These are phyloP conservation scores for Dipodomys ordii DNA, from an alignment of 2,113 vertebrate genomes.

Conservation along the genomic window DNA sequence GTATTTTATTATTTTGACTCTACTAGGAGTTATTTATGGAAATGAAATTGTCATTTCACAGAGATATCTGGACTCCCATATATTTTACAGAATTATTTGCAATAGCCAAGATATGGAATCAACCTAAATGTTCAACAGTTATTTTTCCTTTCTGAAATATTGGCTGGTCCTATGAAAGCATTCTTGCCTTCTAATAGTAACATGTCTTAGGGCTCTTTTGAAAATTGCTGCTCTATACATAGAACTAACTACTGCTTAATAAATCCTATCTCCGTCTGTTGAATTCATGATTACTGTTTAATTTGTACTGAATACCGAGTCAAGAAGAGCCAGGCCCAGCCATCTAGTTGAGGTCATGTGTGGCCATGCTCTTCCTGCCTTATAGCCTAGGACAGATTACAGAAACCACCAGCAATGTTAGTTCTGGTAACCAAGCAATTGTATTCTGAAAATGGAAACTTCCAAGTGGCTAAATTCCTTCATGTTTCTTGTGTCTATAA, in stretches of 20 bases:
- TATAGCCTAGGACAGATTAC: background rate
- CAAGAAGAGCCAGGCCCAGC: background rate
- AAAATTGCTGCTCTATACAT: background rate
- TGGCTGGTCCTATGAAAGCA: background rate
- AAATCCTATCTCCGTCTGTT: background rate
- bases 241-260: background rate
- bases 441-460: background rate
- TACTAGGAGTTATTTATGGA: background rate
- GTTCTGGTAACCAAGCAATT: background rate
- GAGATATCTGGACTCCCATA: too few relatives aligned
- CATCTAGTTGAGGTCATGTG: background rate
- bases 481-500: background rate
- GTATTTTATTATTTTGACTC: too few relatives aligned
- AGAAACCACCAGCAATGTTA: background rate
- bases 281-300: background rate
- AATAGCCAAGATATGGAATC: too few relatives aligned
- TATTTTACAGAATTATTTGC: too few relatives aligned
- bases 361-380: background rate
- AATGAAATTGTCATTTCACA: background rate
- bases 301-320: background rate
- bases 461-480: background rate
- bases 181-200: conserved; percentile 16
- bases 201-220: background rate
- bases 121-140: background rate
- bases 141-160: background rate